Evolutionary conservation across 2,797 vertebrate species (phyloP).

Genomic region (Phoxinus dragarum): DNA sequence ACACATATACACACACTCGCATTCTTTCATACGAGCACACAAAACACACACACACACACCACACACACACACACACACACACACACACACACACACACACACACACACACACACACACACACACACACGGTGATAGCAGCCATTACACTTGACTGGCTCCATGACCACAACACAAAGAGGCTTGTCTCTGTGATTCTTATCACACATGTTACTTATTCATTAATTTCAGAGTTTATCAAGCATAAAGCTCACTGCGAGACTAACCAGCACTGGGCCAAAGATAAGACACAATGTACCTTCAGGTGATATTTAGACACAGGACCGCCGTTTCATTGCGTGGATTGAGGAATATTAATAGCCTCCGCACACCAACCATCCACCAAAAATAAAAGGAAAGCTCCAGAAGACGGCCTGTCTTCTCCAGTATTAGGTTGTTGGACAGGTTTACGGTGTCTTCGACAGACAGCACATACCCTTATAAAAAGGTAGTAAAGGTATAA

Average conservation of each 20-base stretch:
- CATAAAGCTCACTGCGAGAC: constrained; percentile 66
- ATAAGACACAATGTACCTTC: constrained; percentile 77
- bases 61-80: constrained; percentile 67
- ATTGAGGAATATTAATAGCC: constrained; percentile 30
- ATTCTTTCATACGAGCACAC: constrained; percentile 25
- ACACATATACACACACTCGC: constrained; percentile 57
- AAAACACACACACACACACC: no score
- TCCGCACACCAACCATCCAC: not conserved
- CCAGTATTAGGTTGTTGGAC: no score
- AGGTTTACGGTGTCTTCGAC: no score
- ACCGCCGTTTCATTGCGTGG: not conserved
- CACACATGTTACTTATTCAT: constrained; percentile 79
- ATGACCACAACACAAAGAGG: constrained; percentile 55
- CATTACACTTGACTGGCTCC: constrained; percentile 58
- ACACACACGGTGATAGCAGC: constrained; percentile 27
- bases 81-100: constrained; percentile 64
- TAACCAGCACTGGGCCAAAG: constrained; percentile 62
- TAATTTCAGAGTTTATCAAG: constrained; percentile 84
- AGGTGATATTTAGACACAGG: constrained; percentile 77
- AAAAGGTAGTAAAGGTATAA: no score
- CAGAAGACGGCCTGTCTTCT: not conserved
- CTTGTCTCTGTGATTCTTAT: constrained; percentile 72
- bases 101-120: constrained; percentile 5
- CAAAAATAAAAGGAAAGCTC: not conserved
- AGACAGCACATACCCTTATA: no score